Conservation (phyloP, 2,797 vertebrate genomes). For the Anomalospiza imberbis region DNA sequence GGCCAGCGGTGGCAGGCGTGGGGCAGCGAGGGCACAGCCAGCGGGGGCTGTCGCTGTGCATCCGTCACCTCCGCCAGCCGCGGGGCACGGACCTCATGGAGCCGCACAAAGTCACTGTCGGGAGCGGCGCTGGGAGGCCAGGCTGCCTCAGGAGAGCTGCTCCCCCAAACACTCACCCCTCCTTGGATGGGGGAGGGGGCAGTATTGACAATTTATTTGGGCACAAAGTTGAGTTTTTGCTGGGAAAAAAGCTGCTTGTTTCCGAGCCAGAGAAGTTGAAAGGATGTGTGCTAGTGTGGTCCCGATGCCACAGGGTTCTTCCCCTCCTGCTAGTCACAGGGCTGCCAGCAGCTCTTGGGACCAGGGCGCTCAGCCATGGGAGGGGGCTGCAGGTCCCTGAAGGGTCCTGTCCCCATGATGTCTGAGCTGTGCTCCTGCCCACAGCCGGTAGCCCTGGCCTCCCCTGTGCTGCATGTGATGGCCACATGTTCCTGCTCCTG, state of each 20-base stretch:
- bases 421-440: neutral
- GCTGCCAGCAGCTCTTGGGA: neutral
- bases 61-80: neutral
- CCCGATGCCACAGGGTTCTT: rapidly evolving
- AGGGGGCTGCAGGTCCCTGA: neutral
- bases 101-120: rapidly evolving
- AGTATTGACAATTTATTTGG: neutral
- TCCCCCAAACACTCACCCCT: neutral
- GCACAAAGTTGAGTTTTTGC: neutral
- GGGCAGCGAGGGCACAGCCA: neutral
- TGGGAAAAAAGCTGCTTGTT: neutral
- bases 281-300: neutral
- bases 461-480: neutral
- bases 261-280: neutral
- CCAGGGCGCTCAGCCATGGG: rapidly evolving
- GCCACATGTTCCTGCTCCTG: neutral
- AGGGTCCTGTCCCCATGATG: neutral
- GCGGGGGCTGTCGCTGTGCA: neutral
- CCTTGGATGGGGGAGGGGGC: neutral
- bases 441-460: neutral
- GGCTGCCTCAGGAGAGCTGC: neutral
- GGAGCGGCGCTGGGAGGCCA: neutral
- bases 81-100: neutral
- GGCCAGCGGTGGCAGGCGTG: rapidly evolving
- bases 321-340: neutral